These are phyloP conservation scores for Blastomussa wellsi DNA, from an alignment of 92 coral and sea anemone species.

Conservation along the genomic window DNA sequence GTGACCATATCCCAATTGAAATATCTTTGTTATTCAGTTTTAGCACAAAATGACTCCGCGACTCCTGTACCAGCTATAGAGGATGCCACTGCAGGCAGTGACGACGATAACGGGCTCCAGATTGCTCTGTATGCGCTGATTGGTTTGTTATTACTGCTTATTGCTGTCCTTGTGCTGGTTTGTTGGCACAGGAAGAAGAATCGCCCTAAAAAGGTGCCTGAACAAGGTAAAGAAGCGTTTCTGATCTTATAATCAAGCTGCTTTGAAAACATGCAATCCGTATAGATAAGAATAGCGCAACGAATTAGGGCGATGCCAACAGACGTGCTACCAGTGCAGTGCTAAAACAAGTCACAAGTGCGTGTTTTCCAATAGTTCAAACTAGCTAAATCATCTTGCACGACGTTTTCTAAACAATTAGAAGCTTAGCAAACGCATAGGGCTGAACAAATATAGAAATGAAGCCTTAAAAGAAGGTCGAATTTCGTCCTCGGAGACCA, in stretches of 20 bases:
- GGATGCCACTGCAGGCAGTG: neutral
- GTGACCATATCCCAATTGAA: neutral
- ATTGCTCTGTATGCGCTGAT: neutral
- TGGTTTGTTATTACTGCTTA: neutral
- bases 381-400: no score
- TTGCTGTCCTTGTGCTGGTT: neutral
- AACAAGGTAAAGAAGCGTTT: neutral
- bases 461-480: no score
- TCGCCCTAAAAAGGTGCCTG: neutral
- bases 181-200: neutral
- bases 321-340: neutral
- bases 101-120: neutral
- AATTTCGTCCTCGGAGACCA: neutral
- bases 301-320: neutral
- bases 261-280: neutral
- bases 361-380: no score
- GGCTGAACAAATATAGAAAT: neutral
- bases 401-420: neutral
- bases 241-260: neutral
- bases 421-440: neutral
- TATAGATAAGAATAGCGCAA: neutral
- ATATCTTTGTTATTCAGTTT: neutral
- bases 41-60: neutral
- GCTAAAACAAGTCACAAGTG: neutral
- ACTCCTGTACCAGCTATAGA: neutral